Conservation (phyloP, 30 jellyfish, hydroid and myxozoan genomes). For the Aurelia aurita region DNA sequence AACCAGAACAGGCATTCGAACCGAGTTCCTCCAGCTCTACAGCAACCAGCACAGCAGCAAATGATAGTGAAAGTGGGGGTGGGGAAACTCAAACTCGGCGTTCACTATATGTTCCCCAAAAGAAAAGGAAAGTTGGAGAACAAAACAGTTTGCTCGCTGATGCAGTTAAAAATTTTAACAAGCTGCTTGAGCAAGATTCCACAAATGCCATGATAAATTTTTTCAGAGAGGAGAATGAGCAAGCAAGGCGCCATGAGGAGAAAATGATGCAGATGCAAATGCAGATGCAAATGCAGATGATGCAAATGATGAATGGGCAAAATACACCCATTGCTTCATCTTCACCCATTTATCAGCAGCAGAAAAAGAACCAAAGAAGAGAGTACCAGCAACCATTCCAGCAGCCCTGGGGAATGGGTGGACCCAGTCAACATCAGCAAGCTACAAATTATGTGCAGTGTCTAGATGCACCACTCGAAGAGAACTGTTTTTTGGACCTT, state of each 20-base stretch:
- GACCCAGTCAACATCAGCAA: too few relatives aligned
- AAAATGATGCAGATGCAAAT: slow-evolving; percentile 19
- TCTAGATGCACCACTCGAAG: too few relatives aligned
- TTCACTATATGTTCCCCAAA: not conserved
- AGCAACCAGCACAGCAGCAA: not conserved
- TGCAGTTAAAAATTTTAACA: slow-evolving; percentile 21
- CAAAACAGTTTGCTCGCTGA: slow-evolving; percentile 6
- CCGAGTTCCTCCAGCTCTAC: not conserved
- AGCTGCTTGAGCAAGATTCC: slow-evolving; percentile 8
- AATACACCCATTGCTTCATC: not conserved
- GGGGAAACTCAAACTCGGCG: too few relatives aligned
- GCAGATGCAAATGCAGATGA: not conserved
- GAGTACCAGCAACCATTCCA: not conserved
- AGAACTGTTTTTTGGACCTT: too few relatives aligned
- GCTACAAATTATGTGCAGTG: too few relatives aligned
- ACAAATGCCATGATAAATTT: not conserved
- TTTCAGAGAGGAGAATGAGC: slow-evolving; percentile 29
- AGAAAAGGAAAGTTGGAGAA: not conserved
- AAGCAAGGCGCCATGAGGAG: slow-evolving; percentile 15
- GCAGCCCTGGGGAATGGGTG: too few relatives aligned
- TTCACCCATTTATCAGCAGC: not conserved
- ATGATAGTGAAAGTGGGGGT: too few relatives aligned
- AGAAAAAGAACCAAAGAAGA: not conserved
- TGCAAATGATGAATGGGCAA: too few relatives aligned
- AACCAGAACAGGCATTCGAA: slow-evolving; percentile 33